A percentile compares a stretch with the other conserved stretches of the same genome.
phyloP scores from a whole-genome alignment of 2,888 invertebrate species.

The Himalopsyche anomala region DNA sequence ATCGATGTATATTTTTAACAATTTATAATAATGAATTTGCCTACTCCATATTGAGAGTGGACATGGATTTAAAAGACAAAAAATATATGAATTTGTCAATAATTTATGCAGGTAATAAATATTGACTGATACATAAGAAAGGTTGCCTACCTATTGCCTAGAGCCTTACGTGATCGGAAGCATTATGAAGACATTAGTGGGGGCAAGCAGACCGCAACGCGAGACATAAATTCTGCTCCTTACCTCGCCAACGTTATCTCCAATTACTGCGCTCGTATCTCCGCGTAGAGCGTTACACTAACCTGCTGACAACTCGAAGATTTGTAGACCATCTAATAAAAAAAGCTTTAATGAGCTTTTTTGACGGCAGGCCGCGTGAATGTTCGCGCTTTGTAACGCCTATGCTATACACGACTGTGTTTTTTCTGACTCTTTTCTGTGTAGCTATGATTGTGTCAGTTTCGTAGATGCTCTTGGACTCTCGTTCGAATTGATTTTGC shows the following conservation, averaged over 20 bases:
- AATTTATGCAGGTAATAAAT: neutral
- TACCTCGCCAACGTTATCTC: slow-evolving; percentile 52
- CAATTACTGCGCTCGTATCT: slow-evolving; percentile 51
- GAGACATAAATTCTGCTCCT: slow-evolving; percentile 48
- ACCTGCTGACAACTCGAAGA: slow-evolving; percentile 53
- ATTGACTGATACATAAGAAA: neutral
- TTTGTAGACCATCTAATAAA: slow-evolving; percentile 54
- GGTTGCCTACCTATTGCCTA: neutral
- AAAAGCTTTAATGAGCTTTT: slow-evolving; percentile 51
- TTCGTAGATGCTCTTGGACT: too few species aligned
- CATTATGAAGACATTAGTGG: slow-evolving; percentile 55
- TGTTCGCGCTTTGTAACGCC: neutral
- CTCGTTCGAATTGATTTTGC: too few species aligned
- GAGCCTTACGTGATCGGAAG: slow-evolving; percentile 53
- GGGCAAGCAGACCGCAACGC: slow-evolving; percentile 12
- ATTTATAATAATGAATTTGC: too few species aligned
- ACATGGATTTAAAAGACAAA: too few species aligned
- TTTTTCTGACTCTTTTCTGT: neutral
- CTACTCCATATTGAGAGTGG: too few species aligned
- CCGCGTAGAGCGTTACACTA: slow-evolving; percentile 23
- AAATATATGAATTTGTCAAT: too few species aligned
- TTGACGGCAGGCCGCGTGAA: slow-evolving; percentile 7
- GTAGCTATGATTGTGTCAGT: too few species aligned
- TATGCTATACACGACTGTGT: neutral
- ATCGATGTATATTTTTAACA: too few species aligned